Conservation (phyloP, 2,797 vertebrate genomes). For the Sparidentex hasta region DNA sequence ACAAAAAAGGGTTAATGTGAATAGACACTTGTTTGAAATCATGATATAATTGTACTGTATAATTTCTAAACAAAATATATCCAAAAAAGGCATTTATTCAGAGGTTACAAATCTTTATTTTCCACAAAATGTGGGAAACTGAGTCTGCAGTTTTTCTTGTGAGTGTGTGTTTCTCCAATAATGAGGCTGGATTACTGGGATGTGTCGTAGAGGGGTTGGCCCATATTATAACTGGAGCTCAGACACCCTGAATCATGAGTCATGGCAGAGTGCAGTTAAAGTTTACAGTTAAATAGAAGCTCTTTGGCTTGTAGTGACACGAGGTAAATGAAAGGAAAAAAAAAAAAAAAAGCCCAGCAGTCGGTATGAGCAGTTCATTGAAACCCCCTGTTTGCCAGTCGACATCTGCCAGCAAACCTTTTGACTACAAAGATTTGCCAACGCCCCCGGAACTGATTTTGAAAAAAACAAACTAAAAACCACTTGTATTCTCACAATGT, state of each 20-base stretch:
- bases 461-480: neutral
- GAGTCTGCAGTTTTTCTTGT: constrained; percentile 17
- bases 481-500: constrained; percentile 69
- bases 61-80: constrained; percentile 54
- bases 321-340: constrained; percentile 39
- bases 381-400: constrained; percentile 47
- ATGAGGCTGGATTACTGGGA: constrained; percentile 12
- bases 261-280: constrained; percentile 45
- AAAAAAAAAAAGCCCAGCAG: constrained; percentile 13
- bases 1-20: constrained; percentile 74
- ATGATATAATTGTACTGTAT: constrained; percentile 69
- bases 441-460: constrained; percentile 19
- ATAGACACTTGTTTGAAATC: constrained; percentile 72
- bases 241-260: constrained; percentile 46
- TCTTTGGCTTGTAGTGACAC: constrained; percentile 52
- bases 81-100: constrained; percentile 68
- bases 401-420: constrained; percentile 60
- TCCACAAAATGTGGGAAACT: constrained; percentile 54
- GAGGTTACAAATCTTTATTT: constrained; percentile 71
- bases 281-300: constrained; percentile 48
- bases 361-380: constrained; percentile 36
- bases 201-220: constrained; percentile 12
- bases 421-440: constrained; percentile 57
- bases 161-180: constrained; percentile 9
- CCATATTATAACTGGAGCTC: constrained; percentile 41